Percentiles rank a stretch among this genome's conserved stretches.
Evolutionary conservation across 1,140 invertebrate species (phyloP).

Genomic region (Triops longicaudatus): DNA sequence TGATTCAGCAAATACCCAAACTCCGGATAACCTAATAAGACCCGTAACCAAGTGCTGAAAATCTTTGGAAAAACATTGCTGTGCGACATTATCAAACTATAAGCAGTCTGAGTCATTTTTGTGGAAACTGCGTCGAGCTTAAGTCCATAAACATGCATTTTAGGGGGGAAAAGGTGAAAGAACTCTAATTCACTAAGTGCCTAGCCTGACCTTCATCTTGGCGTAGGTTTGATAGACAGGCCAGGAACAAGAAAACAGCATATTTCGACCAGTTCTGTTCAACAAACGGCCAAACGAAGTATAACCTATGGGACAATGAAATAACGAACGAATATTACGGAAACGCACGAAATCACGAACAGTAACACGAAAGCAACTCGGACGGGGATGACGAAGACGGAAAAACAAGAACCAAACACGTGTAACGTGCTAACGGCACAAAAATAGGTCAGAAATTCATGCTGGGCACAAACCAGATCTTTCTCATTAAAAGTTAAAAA

Average conservation of each 20-base stretch:
- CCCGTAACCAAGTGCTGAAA: neutral
- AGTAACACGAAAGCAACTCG: neutral
- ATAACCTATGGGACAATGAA: slow-evolving; percentile 55
- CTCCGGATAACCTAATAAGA: slow-evolving; percentile 54
- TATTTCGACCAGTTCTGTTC: slow-evolving; percentile 78
- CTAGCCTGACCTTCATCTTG: neutral
- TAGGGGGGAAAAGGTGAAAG: neutral
- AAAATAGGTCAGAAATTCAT: no score
- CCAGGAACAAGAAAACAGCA: slow-evolving; percentile 97
- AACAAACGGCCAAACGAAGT: slow-evolving; percentile 79
- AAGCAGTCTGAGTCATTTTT: neutral
- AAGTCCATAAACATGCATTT: neutral
- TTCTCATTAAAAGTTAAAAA: no score
- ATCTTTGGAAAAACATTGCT: neutral
- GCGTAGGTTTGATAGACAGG: slow-evolving; percentile 72
- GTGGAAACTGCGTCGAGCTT: neutral
- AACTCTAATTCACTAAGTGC: no score
- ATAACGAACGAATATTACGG: neutral
- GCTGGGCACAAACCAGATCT: no score
- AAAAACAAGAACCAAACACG: neutral
- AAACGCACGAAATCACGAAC: neutral
- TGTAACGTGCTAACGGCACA: neutral
- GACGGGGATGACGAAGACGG: neutral
- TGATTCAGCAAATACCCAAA: slow-evolving; percentile 63
- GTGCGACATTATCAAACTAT: neutral